Evolutionary conservation across 2,888 invertebrate species (phyloP).

Genomic region (Prosapia bicincta): DNA sequence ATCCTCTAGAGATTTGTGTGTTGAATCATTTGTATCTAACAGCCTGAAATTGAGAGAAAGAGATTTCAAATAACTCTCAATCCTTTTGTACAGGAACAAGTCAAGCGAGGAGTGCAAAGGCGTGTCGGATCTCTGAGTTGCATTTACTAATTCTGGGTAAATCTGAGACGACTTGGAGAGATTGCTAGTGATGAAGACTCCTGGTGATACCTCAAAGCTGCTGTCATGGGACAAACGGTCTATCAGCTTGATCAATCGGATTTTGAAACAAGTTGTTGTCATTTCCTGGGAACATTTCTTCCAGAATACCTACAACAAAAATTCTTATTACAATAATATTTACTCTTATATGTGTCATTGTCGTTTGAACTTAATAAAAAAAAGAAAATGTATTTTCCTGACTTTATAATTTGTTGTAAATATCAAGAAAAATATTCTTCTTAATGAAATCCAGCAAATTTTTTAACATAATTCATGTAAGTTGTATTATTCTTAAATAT

Average conservation of each 20-base stretch:
- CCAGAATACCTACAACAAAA: slow-evolving; percentile 10
- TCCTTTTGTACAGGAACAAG: slow-evolving; percentile 15
- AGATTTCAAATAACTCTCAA: slow-evolving; percentile 10
- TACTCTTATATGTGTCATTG: no score
- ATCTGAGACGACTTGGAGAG: background rate
- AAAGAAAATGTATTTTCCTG: no score
- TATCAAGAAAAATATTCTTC: no score
- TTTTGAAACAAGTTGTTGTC: slow-evolving; percentile 16
- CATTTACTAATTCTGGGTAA: slow-evolving; percentile 14
- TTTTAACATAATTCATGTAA: no score
- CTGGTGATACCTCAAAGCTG: background rate
- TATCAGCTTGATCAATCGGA: slow-evolving; percentile 8
- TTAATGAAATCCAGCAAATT: no score
- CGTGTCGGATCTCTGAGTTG: slow-evolving; percentile 13
- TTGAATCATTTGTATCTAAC: background rate
- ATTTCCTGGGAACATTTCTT: slow-evolving; percentile 16
- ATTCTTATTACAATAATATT: no score
- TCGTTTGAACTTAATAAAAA: no score
- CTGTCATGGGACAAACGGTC: slow-evolving; percentile 19
- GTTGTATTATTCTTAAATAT: no score
- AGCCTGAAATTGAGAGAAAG: slow-evolving; percentile 21
- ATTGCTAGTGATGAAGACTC: slow-evolving; percentile 15
- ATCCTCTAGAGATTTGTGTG: background rate
- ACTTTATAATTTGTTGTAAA: no score
- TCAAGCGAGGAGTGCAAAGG: background rate